These are phyloP conservation scores for Plumapathes pennacea DNA, from an alignment of 92 coral and sea anemone species.

Conservation along the genomic window DNA sequence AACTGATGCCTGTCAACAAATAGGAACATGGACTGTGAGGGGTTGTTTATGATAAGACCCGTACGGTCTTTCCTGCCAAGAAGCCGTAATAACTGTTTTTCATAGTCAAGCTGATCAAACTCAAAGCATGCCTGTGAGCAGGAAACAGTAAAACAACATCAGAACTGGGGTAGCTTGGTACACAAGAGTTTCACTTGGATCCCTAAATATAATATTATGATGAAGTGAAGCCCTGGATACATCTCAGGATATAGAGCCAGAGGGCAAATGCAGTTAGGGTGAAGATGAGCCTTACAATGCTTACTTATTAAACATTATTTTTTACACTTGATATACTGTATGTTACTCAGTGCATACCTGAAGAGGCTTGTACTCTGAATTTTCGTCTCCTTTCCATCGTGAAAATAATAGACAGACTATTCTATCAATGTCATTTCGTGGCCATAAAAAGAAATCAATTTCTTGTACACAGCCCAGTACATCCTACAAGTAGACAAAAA, in stretches of 20 bases:
- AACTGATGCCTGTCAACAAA: constrained; percentile 80
- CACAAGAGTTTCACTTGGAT: no score
- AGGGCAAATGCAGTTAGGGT: no score
- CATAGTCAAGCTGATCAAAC: constrained; percentile 70
- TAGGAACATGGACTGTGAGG: constrained; percentile 77
- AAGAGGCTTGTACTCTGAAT: constrained; percentile 70
- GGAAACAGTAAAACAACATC: background rate
- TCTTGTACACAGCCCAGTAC: constrained; percentile 79
- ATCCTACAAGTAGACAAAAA: constrained; percentile 56
- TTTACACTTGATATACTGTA: no score
- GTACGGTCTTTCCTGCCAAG: constrained; percentile 55
- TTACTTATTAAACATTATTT: no score
- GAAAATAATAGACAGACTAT: constrained; percentile 86
- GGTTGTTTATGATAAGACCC: constrained; percentile 71
- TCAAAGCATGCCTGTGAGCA: constrained; percentile 64
- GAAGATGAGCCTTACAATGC: no score
- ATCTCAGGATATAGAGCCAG: no score
- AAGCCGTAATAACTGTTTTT: constrained; percentile 77
- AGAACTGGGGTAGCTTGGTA: background rate
- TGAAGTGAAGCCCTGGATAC: no score
- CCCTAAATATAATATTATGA: no score
- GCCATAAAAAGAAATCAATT: constrained; percentile 93
- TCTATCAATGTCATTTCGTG: constrained; percentile 89
- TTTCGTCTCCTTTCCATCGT: constrained; percentile 87
- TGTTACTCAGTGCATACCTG: no score